Base-by-base conservation (phyloP, 92 coral and sea anemone genomes). In the Zoanthus sansibaricus region DNA sequence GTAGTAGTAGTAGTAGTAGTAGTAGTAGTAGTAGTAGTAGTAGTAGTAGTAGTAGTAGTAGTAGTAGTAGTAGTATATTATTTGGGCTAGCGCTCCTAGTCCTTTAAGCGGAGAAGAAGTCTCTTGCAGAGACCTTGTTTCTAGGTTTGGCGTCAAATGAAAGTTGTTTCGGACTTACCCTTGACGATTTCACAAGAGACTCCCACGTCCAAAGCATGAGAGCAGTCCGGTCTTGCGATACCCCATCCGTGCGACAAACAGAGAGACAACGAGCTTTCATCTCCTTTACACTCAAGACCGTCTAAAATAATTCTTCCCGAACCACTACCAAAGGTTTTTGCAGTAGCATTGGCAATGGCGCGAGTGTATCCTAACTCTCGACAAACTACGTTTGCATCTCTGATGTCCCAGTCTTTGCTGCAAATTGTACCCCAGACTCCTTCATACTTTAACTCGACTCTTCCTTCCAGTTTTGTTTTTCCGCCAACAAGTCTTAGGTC, bases 361-460 rank as follows among this genome's bases (percentile, higher is more conserved):
- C 85, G 85, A 0, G 85, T 80, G 75, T 20, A 80, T 11, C 85
- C 85, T 54, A 80, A 4, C 62, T 80, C 85, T 3, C 59, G 66
- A 10, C 85, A 80, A 70, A 80, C 32, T 20, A 80, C 85, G 18
- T 80, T 64, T 5, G 85, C 85, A 5, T 80, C 85, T 20, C 13
- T 7, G 21, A 80, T 47, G 44, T 80, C 85, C 85, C 85, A 80
- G 59, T 66, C 75, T 9, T 66, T 80, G 44, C 75, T 80, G 75
- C 85, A 80, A 70, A 80, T 80, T 66, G 85, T 80, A 30, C 85
- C 85, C 85, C 85, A 80, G 12, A 64, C 85, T 25, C 85, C 85
- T 21, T 64, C 85, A 14, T 80, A 80, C 56, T 0, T 45, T 18
- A 80, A 59, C 61, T 80, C 85, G 0, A 80, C 75, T 45, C 85